Base-by-base conservation (phyloP, 2,797 vertebrate genomes). In the Otus scops region DNA sequence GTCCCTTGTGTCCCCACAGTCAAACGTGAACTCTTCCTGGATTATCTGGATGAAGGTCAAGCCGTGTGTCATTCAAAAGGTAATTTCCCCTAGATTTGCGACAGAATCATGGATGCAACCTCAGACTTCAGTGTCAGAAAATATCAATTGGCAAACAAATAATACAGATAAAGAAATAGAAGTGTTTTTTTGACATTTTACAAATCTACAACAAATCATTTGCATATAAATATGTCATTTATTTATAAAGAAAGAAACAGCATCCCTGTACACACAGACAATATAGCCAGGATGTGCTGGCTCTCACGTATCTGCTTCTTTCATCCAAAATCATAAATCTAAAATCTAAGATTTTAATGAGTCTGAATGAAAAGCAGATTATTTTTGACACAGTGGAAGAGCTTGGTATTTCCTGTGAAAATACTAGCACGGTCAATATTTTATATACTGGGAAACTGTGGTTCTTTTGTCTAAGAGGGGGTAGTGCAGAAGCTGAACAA, bases 351-450 rank as follows among this genome's bases (percentile, higher is more conserved):
- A 95, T 95, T 96, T 97, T 93, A 97, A 92, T 94, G 74, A 95
- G 54, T 82, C n/a, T 77, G 91, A 94, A 94, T 91, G 82, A 94
- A 92, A 97, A 97, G 45, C 85, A 30, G 41, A 96, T 97, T 97
- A 93, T 90, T 96, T 97, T 94, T 95, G 91, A 97, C 67, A 96
- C 65, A 91, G 59, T 93, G 76, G 94, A 94, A 96, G 94, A 96
- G 85, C 13, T 67, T 92, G 93, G 90, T 88, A 97, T 98, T 98
- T 98, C 97, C 96, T 98, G 93, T 85, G 88, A 94, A 97, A 97
- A 97, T 76, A 96, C 60, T 63, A 96, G 84, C 39, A 94, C 0
- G 92, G 93, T 95, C 97, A 97, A 85, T 92, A 95, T 88, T 97
- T 97, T 97, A 96, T 95, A 95, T 84, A 95, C 84, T 80, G 96